These are phyloP conservation scores for Andrena praecox DNA, from an alignment of 2,888 invertebrate genomes.

Conservation along the genomic window DNA sequence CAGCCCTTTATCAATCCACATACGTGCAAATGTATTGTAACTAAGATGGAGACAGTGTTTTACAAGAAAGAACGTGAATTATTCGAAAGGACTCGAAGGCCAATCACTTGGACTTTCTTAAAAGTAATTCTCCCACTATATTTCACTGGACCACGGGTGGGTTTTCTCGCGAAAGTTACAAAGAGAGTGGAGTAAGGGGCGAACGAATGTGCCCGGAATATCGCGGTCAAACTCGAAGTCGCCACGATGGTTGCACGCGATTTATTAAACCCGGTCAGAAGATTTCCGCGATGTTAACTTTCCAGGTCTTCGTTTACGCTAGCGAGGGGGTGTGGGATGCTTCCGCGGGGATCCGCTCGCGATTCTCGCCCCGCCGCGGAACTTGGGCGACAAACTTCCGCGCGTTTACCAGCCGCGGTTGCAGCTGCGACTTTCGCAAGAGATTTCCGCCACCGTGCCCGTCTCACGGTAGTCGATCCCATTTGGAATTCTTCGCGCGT, in stretches of 20 bases:
- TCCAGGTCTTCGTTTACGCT: constrained; percentile 17
- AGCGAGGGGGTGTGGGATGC: neutral
- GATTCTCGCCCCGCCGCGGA: constrained; percentile 5
- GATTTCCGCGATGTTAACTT: constrained; percentile 42
- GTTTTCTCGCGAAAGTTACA: neutral
- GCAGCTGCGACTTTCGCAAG: constrained; percentile 8
- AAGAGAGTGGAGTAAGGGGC: neutral
- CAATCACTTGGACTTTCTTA: too few species aligned
- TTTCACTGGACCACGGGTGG: neutral
- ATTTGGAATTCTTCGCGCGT: constrained; percentile 7
- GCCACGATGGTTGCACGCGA: constrained; percentile 7
- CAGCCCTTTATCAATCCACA: too few species aligned
- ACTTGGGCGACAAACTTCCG: constrained; percentile 42
- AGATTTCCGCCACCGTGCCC: neutral
- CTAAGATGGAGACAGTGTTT: too few species aligned
- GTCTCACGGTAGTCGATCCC: neutral
- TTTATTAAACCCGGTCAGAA: constrained; percentile 44
- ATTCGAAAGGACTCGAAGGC: too few species aligned
- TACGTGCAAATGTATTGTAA: too few species aligned
- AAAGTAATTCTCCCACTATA: too few species aligned
- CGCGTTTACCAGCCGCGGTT: constrained; percentile 2
- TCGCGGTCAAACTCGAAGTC: constrained; percentile 23
- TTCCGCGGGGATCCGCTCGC: neutral
- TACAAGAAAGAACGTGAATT: too few species aligned
- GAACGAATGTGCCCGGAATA: neutral